Evolutionary conservation across 2,888 invertebrate species (phyloP), one percentile per base, ranked within the genome.

Genomic region (Drosophila nr. perissopoda): DNA sequence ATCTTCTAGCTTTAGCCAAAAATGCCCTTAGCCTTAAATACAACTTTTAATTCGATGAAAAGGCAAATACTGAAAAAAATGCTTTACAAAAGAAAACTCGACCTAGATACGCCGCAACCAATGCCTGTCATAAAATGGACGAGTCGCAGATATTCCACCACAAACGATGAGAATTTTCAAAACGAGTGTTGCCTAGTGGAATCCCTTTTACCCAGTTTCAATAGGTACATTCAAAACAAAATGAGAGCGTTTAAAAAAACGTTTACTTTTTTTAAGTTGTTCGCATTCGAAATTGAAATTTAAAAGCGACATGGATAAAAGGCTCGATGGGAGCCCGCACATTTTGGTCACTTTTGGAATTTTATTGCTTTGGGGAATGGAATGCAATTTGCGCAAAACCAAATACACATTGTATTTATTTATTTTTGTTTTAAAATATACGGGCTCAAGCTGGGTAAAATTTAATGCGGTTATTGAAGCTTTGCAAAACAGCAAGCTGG

Each of bases 391-490:
- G 36, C 21, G 7, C 38, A 21, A 36, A 16, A 25, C 25, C 11
- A 63, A 46, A 27, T 36, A 42, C 11, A 36, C 8, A 61, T 18
- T 64, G 48, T 64, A 66, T 49, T 31, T 49, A 49, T 65, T 31
- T 48, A 33, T 53, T 76, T 63, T 52, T 56, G 6, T 49, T 57
- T 31, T 6, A 7, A 36, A 52, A 61, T 52, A 57, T 51, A 31
- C 34, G 34, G 53, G 58, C 61, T 46, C n/a, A 48, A 16, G 36
- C 51, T 38, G 46, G 54, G 34, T 27, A 27, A 51, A 65, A 58
- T 59, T 57, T 42, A 77, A 75, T 58, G 40, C 56, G 56, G 33
- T 53, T 58, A 62, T 59, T 61, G 36, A 67, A 74, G 76, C 51
- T 66, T 73, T 58, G 48, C 16, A 18, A 27, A 42, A 58, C 29